phyloP scores from a whole-genome alignment of 2,888 invertebrate genomes.

The Salpingus planirostris region DNA sequence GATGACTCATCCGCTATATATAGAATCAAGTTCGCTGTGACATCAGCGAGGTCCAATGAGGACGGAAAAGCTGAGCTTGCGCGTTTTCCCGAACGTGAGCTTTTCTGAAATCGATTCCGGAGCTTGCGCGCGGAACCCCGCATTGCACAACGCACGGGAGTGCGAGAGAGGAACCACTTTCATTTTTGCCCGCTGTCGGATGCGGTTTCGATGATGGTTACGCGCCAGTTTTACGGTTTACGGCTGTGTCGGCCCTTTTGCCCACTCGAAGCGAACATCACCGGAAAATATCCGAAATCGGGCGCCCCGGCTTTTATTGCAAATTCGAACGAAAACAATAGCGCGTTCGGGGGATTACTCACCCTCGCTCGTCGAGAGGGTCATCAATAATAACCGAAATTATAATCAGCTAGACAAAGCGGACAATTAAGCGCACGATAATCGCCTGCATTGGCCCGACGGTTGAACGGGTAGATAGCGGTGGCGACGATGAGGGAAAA shows the following conservation, averaged over 20 bases:
- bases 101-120: slow-evolving; percentile 28
- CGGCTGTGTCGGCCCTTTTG: slow-evolving; percentile 9
- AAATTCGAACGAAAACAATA: no score
- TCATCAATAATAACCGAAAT: no score
- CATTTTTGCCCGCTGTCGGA: slow-evolving; percentile 22
- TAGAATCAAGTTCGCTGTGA: slow-evolving; percentile 34
- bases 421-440: no score
- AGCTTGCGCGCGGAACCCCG: slow-evolving; percentile 21
- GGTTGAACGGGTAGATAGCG: no score
- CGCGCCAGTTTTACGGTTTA: slow-evolving; percentile 20
- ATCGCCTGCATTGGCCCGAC: no score
- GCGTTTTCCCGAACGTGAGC: slow-evolving; percentile 19
- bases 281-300: background rate
- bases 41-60: slow-evolving; percentile 33
- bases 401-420: no score
- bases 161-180: slow-evolving; percentile 16
- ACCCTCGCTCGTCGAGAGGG: no score
- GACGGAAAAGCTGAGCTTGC: slow-evolving; percentile 28
- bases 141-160: no score
- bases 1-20: slow-evolving; percentile 41
- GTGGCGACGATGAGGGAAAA: no score
- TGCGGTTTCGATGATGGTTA: slow-evolving; percentile 22
- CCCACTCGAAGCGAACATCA: no score
- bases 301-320: no score
- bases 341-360: no score